phyloP scores from a whole-genome alignment of 2,113 vertebrate species.

The Ameiurus melas region DNA sequence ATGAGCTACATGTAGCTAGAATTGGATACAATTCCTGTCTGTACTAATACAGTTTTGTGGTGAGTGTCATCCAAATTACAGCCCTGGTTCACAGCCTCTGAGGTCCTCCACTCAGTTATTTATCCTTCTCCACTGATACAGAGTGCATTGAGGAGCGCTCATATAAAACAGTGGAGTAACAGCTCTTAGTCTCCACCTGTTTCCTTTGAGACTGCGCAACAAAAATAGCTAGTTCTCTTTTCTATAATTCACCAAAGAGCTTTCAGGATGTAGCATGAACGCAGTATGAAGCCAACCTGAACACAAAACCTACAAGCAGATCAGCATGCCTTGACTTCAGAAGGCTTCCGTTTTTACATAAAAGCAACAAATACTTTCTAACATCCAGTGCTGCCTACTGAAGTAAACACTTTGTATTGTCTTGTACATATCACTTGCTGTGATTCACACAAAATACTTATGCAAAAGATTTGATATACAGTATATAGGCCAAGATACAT shows the following conservation, averaged over 20 bases:
- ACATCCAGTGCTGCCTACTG: not conserved
- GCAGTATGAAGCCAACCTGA: not conserved
- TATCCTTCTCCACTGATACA: slow-evolving; percentile 5
- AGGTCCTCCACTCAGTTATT: slow-evolving; percentile 29
- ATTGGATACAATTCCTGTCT: not conserved
- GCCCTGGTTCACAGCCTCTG: slow-evolving; percentile 6
- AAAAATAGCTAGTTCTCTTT: not conserved
- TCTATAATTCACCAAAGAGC: not conserved
- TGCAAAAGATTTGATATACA: not conserved
- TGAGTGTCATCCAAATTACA: slow-evolving; percentile 2
- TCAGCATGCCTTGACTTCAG: not conserved
- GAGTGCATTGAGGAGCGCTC: slow-evolving; percentile 8
- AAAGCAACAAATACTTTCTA: slow-evolving; percentile 1
- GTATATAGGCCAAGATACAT: not conserved
- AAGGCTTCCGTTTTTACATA: not conserved
- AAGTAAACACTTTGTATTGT: not conserved
- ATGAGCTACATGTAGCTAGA: slow-evolving; percentile 2
- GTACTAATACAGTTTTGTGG: not conserved
- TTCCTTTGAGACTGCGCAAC: not conserved
- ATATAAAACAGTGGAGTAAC: not conserved
- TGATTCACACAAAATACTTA: not conserved
- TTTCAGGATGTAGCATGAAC: not conserved
- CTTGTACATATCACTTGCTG: not conserved
- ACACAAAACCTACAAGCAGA: not conserved
- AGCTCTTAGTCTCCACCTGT: not conserved